phyloP scores from a whole-genome alignment of 1,140 invertebrate genomes.

The silkworm (Bombyx mori) region ASM3026992v2 NC_085131.1:12861001-12861500 shows the following conservation, averaged over 20 bases:
- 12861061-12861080: no score
- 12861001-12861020: no score
- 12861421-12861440: no score
- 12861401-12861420: no score
- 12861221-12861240: constrained; percentile 96
- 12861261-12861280: constrained; percentile 88
- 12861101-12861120: no score
- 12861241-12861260: constrained; percentile 92
- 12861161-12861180: constrained; percentile 96
- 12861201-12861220: constrained; percentile 97
- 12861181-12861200: constrained; percentile 99
- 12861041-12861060: no score
- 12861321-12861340: constrained; percentile 97
- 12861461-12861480: no score
- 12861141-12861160: constrained; percentile 35
- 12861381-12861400: constrained; percentile 65
- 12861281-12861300: constrained; percentile 94
- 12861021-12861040: no score
- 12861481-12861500: no score
- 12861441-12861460: no score
- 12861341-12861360: constrained; percentile 96
- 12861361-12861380: constrained; percentile 98
- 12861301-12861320: constrained; percentile 98
- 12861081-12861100: no score
- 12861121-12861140: not conserved